These are phyloP conservation scores for Sorex araneus DNA, from an alignment of 2,113 vertebrate genomes.

Conservation along the genomic window DNA sequence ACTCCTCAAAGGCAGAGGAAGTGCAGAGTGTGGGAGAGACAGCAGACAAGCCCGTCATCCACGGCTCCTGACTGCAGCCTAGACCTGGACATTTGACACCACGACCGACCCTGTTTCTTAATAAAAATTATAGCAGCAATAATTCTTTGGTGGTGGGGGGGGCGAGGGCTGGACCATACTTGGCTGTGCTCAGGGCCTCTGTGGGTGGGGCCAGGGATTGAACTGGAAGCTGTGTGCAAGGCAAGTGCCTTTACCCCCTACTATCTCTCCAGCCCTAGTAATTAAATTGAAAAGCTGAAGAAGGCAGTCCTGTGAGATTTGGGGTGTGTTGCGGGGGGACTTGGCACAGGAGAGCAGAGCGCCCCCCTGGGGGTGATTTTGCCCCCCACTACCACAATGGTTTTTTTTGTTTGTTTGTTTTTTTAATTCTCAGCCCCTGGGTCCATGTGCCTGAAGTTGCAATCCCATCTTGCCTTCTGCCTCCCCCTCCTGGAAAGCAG, in stretches of 20 bases:
- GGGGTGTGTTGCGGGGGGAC: not conserved
- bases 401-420: no score
- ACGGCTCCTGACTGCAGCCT: not conserved
- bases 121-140: slow-evolving; percentile 15
- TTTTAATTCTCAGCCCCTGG: no score
- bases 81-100: not conserved
- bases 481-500: not conserved
- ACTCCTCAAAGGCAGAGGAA: not conserved
- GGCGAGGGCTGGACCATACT: no score
- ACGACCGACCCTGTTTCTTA: not conserved
- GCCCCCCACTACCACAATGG: no score
- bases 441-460: not conserved
- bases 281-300: not conserved
- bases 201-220: no score
- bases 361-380: not conserved
- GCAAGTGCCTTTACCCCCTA: no score
- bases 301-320: not conserved
- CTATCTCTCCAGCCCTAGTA: not conserved
- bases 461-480: not conserved
- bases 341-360: not conserved
- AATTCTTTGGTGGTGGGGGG: no score
- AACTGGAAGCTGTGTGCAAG: no score
- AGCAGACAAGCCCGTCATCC: not conserved
- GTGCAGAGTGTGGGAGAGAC: not conserved
- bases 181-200: no score